A percentile compares a stretch with the other conserved stretches of the same genome.
These are phyloP conservation scores for Tenualosa thibaudeaui DNA, from an alignment of 2,797 vertebrate genomes.

Conservation along the genomic window DNA sequence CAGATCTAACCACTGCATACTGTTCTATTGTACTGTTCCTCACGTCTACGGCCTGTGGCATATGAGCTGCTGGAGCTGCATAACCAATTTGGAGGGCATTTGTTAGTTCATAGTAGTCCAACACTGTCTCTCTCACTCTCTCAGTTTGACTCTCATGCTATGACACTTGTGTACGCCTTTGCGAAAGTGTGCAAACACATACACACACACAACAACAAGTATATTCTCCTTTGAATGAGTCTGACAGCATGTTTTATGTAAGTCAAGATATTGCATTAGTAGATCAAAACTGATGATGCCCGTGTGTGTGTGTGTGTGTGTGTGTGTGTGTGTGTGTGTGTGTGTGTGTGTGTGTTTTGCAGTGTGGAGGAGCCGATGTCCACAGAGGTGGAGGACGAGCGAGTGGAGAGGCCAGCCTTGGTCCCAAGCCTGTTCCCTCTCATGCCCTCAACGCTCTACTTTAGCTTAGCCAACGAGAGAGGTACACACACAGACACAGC, in stretches of 20 bases:
- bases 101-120: too few relatives aligned
- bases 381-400: slow-evolving; percentile 67
- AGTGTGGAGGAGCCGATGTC: slow-evolving; percentile 72
- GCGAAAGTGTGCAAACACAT: too few relatives aligned
- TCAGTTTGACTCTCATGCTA: too few relatives aligned
- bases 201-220: too few relatives aligned
- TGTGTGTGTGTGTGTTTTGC: slow-evolving; percentile 24
- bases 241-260: too few relatives aligned
- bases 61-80: too few relatives aligned
- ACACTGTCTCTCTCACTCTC: too few relatives aligned
- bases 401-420: slow-evolving; percentile 82
- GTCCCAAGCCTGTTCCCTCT: slow-evolving; percentile 89
- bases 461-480: slow-evolving; percentile 86
- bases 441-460: slow-evolving; percentile 88
- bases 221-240: too few relatives aligned
- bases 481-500: slow-evolving; percentile 67
- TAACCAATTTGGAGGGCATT: too few relatives aligned
- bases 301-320: slow-evolving; percentile 19
- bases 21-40: background rate
- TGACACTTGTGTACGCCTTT: too few relatives aligned
- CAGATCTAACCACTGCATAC: background rate
- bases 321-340: slow-evolving; percentile 24
- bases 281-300: background rate
- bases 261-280: too few relatives aligned
- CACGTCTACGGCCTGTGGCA: too few relatives aligned